Conservation (phyloP, 2,113 vertebrate species). For the Osmerus eperlanus region DNA sequence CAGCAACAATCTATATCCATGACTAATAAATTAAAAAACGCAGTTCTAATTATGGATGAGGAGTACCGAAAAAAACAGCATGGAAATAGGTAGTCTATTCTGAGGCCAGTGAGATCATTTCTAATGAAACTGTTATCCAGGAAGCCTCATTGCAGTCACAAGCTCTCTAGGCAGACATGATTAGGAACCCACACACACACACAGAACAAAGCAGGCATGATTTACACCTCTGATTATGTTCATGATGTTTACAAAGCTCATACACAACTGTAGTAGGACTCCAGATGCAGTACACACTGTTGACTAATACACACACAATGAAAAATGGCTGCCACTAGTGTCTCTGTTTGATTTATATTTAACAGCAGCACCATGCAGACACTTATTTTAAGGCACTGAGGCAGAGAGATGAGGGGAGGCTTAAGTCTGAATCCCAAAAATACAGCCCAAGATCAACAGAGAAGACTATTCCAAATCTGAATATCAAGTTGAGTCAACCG, state of each 20-base stretch:
- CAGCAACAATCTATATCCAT: not conserved
- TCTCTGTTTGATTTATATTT: conserved; percentile 21
- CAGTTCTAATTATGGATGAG: not conserved
- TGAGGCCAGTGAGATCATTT: too few species aligned
- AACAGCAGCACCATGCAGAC: conserved; percentile 14
- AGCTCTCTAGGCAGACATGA: too few species aligned
- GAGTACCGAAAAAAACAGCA: not conserved
- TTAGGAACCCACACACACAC: not conserved
- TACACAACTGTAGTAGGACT: not conserved
- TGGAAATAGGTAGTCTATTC: too few species aligned
- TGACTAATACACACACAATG: not conserved
- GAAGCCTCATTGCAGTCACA: too few species aligned
- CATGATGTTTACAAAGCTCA: not conserved
- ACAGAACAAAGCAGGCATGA: not conserved
- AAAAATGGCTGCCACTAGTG: not conserved
- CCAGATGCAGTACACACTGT: not conserved
- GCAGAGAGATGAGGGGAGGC: not conserved
- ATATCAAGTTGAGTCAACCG: too few species aligned
- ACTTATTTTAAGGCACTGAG: conserved; percentile 25
- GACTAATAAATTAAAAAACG: not conserved
- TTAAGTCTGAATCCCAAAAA: conserved; percentile 15
- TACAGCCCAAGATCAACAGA: conserved; percentile 1
- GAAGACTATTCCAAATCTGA: not conserved
- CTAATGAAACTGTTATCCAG: too few species aligned
- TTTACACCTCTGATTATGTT: conserved; percentile 1